Conservation (phyloP, 1,140 invertebrate species). For the Leguminivora glycinivorella region DNA sequence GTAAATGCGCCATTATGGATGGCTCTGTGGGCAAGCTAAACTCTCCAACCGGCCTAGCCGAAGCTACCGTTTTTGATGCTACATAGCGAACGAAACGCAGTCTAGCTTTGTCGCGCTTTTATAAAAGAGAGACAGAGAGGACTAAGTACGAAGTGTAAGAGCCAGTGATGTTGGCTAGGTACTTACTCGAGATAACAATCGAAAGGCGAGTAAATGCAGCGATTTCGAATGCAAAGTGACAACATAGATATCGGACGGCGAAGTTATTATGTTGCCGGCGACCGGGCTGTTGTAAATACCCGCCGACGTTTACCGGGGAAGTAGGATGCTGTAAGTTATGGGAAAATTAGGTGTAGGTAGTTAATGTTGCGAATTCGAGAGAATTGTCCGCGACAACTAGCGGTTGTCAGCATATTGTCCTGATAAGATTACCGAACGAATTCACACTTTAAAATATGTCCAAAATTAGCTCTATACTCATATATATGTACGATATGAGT, state of each 20-base stretch:
- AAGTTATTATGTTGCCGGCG: slow-evolving; percentile 43
- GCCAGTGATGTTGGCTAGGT: too few relatives aligned
- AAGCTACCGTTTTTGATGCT: too few relatives aligned
- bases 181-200: slow-evolving; percentile 51
- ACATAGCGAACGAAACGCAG: too few relatives aligned
- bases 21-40: background rate
- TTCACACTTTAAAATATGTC: too few relatives aligned
- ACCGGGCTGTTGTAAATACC: slow-evolving; percentile 1
- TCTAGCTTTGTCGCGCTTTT: too few relatives aligned
- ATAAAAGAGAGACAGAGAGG: too few relatives aligned
- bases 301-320: slow-evolving; percentile 1
- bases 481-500: too few relatives aligned
- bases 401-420: too few relatives aligned
- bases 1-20: slow-evolving; percentile 9
- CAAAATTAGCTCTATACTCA: too few relatives aligned
- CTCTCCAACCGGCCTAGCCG: background rate
- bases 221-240: slow-evolving; percentile 60
- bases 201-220: slow-evolving; percentile 49
- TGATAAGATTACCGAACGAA: too few relatives aligned
- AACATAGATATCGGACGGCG: slow-evolving; percentile 37
- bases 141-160: too few relatives aligned
- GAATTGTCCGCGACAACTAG: too few relatives aligned
- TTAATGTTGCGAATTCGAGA: background rate
- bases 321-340: slow-evolving; percentile 3
- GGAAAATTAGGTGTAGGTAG: slow-evolving; percentile 6